Conservation (phyloP, 2,113 vertebrate genomes). For the Octodon degus region DNA sequence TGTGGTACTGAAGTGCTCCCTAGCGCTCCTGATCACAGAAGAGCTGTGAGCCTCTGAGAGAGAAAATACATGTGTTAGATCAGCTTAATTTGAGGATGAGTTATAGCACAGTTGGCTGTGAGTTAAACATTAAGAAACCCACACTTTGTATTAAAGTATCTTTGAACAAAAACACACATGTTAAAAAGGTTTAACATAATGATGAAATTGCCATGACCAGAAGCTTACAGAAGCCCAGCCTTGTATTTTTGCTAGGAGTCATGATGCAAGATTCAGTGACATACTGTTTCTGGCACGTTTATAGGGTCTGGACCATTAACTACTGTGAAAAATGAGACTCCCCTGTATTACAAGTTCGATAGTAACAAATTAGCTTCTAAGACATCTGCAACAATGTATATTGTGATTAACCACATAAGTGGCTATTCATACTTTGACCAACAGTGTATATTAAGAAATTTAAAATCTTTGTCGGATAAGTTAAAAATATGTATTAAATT, state of each 20-base stretch:
- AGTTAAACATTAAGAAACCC: neutral
- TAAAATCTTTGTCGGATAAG: neutral
- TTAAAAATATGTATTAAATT: constrained; percentile 1
- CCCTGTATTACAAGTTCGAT: neutral
- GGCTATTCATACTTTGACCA: neutral
- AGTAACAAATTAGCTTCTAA: constrained; percentile 5
- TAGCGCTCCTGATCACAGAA: neutral
- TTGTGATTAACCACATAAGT: neutral
- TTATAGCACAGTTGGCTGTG: neutral
- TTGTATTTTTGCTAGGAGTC: neutral
- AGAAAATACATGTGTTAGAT: neutral
- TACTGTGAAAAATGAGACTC: neutral
- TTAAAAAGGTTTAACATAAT: constrained; percentile 8
- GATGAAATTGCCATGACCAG: neutral
- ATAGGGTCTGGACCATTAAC: neutral
- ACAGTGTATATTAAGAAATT: neutral
- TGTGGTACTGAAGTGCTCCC: neutral
- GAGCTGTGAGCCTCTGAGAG: neutral
- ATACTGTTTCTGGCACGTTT: neutral
- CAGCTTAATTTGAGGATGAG: neutral
- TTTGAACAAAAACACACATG: neutral
- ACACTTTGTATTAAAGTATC: neutral
- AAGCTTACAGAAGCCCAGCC: neutral
- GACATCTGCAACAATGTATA: neutral
- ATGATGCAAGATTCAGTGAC: neutral